Percentiles rank a stretch among this genome's conserved stretches.
phyloP scores from a whole-genome alignment of 2,888 invertebrate species.

The Aquatica leii region DNA sequence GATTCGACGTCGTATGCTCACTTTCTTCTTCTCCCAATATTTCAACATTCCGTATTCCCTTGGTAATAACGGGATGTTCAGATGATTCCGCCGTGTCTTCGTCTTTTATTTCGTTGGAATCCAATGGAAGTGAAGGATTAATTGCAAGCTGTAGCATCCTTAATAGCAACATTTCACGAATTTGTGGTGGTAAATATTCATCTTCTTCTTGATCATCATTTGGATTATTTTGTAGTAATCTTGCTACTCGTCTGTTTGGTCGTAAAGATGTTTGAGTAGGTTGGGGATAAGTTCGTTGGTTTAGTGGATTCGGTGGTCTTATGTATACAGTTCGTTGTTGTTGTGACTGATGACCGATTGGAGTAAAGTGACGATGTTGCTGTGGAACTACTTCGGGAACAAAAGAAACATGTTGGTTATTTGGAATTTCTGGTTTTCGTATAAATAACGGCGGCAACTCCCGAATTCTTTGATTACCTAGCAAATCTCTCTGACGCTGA shows the following conservation, averaged over 20 bases:
- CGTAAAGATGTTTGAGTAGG: slow-evolving; percentile 45
- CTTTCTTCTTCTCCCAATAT: slow-evolving; percentile 72
- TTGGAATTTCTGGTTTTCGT: neutral
- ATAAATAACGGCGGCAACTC: neutral
- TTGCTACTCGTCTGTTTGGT: slow-evolving; percentile 53
- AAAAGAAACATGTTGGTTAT: no score
- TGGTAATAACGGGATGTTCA: slow-evolving; percentile 63
- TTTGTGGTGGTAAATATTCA: slow-evolving; percentile 73
- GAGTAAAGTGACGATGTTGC: no score
- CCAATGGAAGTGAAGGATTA: slow-evolving; percentile 65
- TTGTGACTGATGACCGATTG: slow-evolving; percentile 24
- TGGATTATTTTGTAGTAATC: slow-evolving; percentile 43
- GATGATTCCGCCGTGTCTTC: slow-evolving; percentile 58
- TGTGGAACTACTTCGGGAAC: no score
- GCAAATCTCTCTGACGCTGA: slow-evolving; percentile 26
- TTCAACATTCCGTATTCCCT: slow-evolving; percentile 75
- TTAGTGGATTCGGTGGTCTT: slow-evolving; percentile 20
- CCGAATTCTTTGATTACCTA: slow-evolving; percentile 4
- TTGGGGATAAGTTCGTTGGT: neutral
- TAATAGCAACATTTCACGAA: slow-evolving; percentile 74
- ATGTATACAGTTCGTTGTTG: slow-evolving; percentile 36
- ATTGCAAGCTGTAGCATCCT: slow-evolving; percentile 78
- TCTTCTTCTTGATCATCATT: slow-evolving; percentile 60
- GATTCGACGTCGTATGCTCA: slow-evolving; percentile 26
- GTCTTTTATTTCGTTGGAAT: slow-evolving; percentile 50